A percentile compares a stretch with the other conserved stretches of the same genome.
Conservation (phyloP, 2,888 invertebrate species). For the Lottia gigantea region DNA sequence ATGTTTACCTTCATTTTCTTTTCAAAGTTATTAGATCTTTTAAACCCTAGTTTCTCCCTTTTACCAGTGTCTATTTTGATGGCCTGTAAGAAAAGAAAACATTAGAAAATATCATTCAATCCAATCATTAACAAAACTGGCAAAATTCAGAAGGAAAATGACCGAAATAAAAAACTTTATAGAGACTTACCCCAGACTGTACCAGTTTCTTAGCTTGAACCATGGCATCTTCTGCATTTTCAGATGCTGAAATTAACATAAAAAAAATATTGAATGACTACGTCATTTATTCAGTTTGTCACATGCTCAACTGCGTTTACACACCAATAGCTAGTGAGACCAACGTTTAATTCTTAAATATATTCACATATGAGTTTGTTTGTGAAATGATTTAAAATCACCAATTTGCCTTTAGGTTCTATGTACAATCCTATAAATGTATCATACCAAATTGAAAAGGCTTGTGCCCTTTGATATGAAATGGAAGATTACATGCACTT, state of each 20-base stretch:
- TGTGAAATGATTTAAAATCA: too few species aligned
- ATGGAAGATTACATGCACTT: too few species aligned
- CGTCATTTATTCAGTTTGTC: not conserved
- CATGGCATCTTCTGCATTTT: conserved; percentile 80
- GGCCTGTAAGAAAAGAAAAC: conserved; percentile 46
- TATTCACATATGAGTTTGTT: too few species aligned
- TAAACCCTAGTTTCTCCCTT: conserved; percentile 90
- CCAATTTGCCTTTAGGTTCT: too few species aligned
- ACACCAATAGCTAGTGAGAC: too few species aligned
- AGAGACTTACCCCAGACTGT: conserved; percentile 83
- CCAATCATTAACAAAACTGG: not conserved
- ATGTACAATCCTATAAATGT: too few species aligned
- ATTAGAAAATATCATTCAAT: not conserved
- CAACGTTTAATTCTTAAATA: too few species aligned
- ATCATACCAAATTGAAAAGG: too few species aligned
- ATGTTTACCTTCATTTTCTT: conserved; percentile 76
- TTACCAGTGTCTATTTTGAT: conserved; percentile 65
- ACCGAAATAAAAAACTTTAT: too few species aligned
- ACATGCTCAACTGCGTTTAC: too few species aligned
- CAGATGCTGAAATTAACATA: conserved; percentile 41
- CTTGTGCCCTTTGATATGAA: too few species aligned
- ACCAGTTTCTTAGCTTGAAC: conserved; percentile 95
- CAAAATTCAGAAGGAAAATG: too few species aligned
- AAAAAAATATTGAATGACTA: conserved; percentile 10
- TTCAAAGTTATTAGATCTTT: conserved; percentile 80